A percentile compares a stretch with the other conserved stretches of the same genome.
Evolutionary conservation across 2,113 vertebrate genomes (phyloP).

Genomic region (Peucedramus taeniatus): DNA sequence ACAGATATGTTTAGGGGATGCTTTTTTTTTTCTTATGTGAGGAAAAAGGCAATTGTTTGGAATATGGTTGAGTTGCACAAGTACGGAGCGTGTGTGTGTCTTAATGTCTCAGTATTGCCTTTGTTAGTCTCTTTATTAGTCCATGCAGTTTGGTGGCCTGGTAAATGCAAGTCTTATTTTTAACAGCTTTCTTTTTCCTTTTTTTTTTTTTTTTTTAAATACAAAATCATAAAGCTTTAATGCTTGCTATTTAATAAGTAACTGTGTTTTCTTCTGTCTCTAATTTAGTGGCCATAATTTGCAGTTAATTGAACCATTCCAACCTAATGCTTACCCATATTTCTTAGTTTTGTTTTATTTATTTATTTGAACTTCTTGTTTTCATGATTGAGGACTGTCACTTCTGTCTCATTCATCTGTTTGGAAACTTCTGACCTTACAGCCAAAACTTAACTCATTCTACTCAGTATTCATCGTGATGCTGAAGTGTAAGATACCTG

Average conservation of each 20-base stretch:
- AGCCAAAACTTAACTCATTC: constrained; percentile 32
- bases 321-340: constrained; percentile 60
- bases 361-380: constrained; percentile 68
- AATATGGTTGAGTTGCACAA: constrained; percentile 57
- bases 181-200: constrained; percentile 17
- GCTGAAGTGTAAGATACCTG: constrained; percentile 63
- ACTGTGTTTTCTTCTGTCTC: constrained; percentile 59
- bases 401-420: constrained; percentile 38
- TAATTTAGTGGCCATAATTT: constrained; percentile 57
- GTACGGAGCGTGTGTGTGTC: constrained; percentile 42
- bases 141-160: constrained; percentile 57
- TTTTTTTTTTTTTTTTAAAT: neutral
- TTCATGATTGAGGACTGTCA: constrained; percentile 35
- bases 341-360: constrained; percentile 65
- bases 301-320: constrained; percentile 69
- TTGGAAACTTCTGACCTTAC: constrained; percentile 31
- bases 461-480: constrained; percentile 60
- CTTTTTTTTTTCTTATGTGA: neutral
- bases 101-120: constrained; percentile 67
- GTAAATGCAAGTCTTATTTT: constrained; percentile 68
- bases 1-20: constrained; percentile 41
- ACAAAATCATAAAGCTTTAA: constrained; percentile 66
- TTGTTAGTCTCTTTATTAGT: constrained; percentile 48
- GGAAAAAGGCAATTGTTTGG: constrained; percentile 46
- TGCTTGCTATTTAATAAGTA: constrained; percentile 62